Evolutionary conservation across 2,797 vertebrate genomes (phyloP), one percentile per base, ranked within the genome.

Genomic region (Mus minutoides): DNA sequence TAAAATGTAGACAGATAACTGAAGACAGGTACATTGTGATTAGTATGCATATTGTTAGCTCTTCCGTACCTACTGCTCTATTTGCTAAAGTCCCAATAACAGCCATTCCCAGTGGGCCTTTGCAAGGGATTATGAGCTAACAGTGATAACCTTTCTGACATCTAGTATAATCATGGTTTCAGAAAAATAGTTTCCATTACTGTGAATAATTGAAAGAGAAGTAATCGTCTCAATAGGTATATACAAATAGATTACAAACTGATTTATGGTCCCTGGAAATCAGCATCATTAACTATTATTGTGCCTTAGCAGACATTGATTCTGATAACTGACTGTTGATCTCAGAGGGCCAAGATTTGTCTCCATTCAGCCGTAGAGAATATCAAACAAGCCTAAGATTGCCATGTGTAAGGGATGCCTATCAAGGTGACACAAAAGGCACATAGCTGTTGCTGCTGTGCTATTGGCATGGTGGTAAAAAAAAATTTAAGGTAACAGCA

Each of bases 341-440:
- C 92, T 95, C 88, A 69, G 85, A 90, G 56, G 95, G n/a, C 91
- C 34, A 97, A 88, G 78, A 90, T 92, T 58, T 78, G 79, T 93
- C 69, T 96, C 95, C 93, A 94, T 97, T 98, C 95, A 96, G n/a
- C 90, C 89, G 46, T 49, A 85, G 82, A 96, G 87, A 97, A 97
- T 94, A 91, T 94, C 67, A 95, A 97, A 80, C 71, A 92, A 96
- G 73, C 31, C 4, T 79, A 83, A 86, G 76, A 90, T 92, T 90
- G 97, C 95, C 46, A 7, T 91, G 19, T 79, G 34, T 89, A 90
- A 95, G 9, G 4, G 69, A 11, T 93, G 94, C 95, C 73, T 8
- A 21, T 78, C 90, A 97, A 96, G 84, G 94, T 90, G 29, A 83
- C 87, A 54, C 8, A 94, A 76, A 84, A 80, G 92, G 67, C 69